phyloP scores from a whole-genome alignment of 2,113 vertebrate species.

The Lanius ludovicianus region DNA sequence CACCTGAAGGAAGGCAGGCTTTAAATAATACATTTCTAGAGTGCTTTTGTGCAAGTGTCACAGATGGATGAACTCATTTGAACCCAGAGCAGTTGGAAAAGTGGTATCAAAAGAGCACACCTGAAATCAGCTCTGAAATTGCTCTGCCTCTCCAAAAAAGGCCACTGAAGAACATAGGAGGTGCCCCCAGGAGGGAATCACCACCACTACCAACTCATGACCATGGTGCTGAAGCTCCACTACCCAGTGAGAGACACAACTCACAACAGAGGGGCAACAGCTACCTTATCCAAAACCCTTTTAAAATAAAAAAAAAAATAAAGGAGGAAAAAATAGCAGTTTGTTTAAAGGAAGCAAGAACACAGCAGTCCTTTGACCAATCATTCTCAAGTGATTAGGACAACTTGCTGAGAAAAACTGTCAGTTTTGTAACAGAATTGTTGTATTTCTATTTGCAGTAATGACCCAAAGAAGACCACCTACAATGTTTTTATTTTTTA shows the following conservation, averaged over 20 bases:
- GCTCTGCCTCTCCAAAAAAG: not conserved
- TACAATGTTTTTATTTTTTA: not conserved
- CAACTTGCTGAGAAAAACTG: not conserved
- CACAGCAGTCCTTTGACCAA: not conserved
- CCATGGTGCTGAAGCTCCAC: not conserved
- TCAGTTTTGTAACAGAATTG: not conserved
- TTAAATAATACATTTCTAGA: slow-evolving; percentile 61
- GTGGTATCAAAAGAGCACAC: slow-evolving; percentile 11
- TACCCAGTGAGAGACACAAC: not conserved
- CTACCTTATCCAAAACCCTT: not conserved
- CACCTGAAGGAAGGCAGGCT: not conserved
- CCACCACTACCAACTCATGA: not conserved
- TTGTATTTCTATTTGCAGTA: not conserved
- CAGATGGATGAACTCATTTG: slow-evolving; percentile 32
- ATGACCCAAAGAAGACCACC: not conserved
- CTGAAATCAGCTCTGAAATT: slow-evolving; percentile 25
- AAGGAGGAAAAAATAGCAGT: not conserved
- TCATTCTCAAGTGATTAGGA: not conserved
- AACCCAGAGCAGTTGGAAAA: slow-evolving; percentile 3
- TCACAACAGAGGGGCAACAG: not conserved
- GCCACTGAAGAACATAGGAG: not conserved
- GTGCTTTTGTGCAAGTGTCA: not conserved
- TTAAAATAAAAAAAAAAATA: too few relatives aligned
- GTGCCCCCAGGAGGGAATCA: not conserved
- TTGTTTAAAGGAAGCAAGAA: not conserved